Conservation (phyloP, 1,140 invertebrate species). For the Drosophila kurseongensis region DNA sequence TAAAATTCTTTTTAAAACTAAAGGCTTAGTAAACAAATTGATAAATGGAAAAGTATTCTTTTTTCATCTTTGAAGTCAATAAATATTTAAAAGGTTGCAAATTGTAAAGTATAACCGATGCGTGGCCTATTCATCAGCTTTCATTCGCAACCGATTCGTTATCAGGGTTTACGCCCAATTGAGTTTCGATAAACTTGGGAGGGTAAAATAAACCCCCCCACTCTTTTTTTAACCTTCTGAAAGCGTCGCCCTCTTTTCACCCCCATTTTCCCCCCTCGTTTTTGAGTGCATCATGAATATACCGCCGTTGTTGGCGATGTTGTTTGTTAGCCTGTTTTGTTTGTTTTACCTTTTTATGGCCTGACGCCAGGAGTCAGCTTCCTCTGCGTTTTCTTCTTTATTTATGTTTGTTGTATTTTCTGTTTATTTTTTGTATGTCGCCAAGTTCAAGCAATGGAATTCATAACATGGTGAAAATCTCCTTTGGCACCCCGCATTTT, state of each 20-base stretch:
- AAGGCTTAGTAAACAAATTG: neutral
- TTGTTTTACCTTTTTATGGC: constrained; percentile 38
- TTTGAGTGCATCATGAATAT: constrained; percentile 19
- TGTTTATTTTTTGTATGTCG: constrained; percentile 19
- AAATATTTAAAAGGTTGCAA: neutral
- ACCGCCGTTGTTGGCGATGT: constrained; percentile 10
- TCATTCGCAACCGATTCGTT: constrained; percentile 11
- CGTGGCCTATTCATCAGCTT: constrained; percentile 16
- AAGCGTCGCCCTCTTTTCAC: neutral
- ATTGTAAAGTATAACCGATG: constrained; percentile 1
- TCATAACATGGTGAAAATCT: constrained; percentile 12
- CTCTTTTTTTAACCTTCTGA: neutral
- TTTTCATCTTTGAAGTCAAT: too few species aligned
- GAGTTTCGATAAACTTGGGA: constrained; percentile 29
- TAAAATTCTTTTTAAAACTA: neutral
- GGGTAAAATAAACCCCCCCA: neutral
- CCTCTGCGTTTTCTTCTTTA: constrained; percentile 6
- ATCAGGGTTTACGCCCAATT: constrained; percentile 29
- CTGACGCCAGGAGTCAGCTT: constrained; percentile 35
- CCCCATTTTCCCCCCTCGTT: neutral
- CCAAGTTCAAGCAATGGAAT: constrained; percentile 39
- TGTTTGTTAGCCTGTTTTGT: constrained; percentile 35
- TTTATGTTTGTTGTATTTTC: constrained; percentile 15
- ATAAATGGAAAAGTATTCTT: too few species aligned
- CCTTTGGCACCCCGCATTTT: neutral